Base-by-base conservation (phyloP, 2,888 invertebrate genomes). In the Acrobasis consociella region DNA sequence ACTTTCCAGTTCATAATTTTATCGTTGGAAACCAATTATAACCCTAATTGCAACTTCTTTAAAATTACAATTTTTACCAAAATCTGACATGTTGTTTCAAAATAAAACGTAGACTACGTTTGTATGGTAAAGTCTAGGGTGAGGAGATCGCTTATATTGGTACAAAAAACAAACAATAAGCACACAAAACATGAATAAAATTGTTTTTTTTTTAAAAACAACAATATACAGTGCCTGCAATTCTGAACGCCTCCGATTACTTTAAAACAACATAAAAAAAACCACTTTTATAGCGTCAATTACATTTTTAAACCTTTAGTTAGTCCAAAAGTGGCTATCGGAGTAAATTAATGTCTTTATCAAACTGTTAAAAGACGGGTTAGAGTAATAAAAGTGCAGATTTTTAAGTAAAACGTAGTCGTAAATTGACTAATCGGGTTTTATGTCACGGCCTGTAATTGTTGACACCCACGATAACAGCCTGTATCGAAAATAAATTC, bases 361-460 rank as follows among this genome's bases (percentile, higher is more conserved):
- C 60, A 58, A 55, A 61, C 56, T 16, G 22, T 56, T 53, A 42
- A 60, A 53, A 64, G 53, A 62, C 49, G 63, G 58, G 62, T 46
- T 52, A 22, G 60, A 51, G 50, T 53, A 37, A 65, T 71, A 68
- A 65, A 71, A 62, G 63, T 69, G 66, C 66, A 50, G 59, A 58
- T 42, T 39, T 72, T 69, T 69, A 62, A 65, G 60, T 64, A 68
- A 60, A 64, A 65, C 13, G 2, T 22, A 17, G 74, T 74, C 74
- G 71, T 80, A 78, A 79, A 80, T 59, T 58, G 37, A 64, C 69
- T 58, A 62, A 67, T 65, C 66, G 59, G 61, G 71, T 39, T 69
- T 67, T 70, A 71, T 66, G 67, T 65, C 49, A 60, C 49, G 39
- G 60, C 46, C 61, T 62, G 39, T 52, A 59, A 50, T 59, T 58